Conservation (phyloP, 1,140 invertebrate species). For the Cheumatopsyche charites region DNA sequence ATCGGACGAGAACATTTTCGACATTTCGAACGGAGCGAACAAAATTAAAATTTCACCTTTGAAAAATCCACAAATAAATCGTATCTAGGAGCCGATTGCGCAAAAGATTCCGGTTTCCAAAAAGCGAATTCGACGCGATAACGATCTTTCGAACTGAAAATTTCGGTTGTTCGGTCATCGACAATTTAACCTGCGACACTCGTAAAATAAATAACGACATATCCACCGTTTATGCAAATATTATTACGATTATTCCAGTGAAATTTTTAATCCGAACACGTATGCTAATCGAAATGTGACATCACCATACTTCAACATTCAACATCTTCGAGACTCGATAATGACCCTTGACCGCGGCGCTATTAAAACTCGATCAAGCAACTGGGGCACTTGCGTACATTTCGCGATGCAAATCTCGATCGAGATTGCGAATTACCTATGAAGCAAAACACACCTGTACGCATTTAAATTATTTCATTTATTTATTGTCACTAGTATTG, state of each 20-base stretch:
- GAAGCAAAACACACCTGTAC: too few species aligned
- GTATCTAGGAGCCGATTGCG: too few species aligned
- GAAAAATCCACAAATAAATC: not conserved
- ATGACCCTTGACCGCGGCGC: too few species aligned
- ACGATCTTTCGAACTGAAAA: slow-evolving; percentile 1
- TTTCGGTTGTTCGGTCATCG: not conserved
- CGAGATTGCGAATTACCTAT: too few species aligned
- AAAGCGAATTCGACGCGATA: slow-evolving; percentile 2
- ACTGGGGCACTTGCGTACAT: too few species aligned
- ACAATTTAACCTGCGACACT: slow-evolving; percentile 26
- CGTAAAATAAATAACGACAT: slow-evolving; percentile 16
- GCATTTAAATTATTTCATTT: too few species aligned
- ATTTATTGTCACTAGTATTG: too few species aligned
- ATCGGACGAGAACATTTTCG: not conserved
- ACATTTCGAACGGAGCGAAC: too few species aligned
- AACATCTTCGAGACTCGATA: too few species aligned
- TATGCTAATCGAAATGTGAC: slow-evolving; percentile 9
- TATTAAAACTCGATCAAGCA: too few species aligned
- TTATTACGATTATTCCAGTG: not conserved
- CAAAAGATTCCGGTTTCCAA: not conserved
- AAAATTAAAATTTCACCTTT: slow-evolving; percentile 4
- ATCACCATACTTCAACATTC: not conserved
- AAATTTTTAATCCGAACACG: not conserved
- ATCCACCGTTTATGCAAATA: slow-evolving; percentile 19
- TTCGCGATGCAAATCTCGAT: too few species aligned